These are phyloP conservation scores for Spodoptera exigua DNA, from an alignment of 2,888 invertebrate species.

Conservation along the genomic window DNA sequence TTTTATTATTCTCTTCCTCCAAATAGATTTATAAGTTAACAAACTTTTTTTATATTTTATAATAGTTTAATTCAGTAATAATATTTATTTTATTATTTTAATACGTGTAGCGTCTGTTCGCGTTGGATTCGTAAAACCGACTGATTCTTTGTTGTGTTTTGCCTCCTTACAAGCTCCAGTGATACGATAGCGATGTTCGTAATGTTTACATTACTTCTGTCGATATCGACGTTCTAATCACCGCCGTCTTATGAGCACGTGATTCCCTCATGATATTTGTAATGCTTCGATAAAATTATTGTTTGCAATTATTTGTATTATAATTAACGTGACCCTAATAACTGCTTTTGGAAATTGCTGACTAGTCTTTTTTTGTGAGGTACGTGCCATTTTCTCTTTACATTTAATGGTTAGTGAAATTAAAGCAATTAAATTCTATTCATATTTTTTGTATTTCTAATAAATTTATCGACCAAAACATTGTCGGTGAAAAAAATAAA, in stretches of 20 bases:
- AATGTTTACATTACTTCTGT: conserved; percentile 83
- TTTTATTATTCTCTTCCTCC: conserved; percentile 29
- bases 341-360: too few relatives aligned
- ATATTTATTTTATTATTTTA: conserved; percentile 42
- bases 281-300: conserved; percentile 3
- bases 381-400: too few relatives aligned
- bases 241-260: conserved; percentile 23
- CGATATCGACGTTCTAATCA: conserved; percentile 74
- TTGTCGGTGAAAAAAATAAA: conserved; percentile 56
- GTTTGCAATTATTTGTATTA: neutral
- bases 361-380: too few relatives aligned
- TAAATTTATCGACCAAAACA: conserved; percentile 22
- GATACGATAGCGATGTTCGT: conserved; percentile 70
- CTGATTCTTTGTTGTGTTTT: conserved; percentile 88
- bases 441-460: neutral
- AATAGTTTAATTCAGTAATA: conserved; percentile 62
- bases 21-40: conserved; percentile 20
- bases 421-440: too few relatives aligned
- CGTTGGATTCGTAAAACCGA: conserved; percentile 75
- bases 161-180: conserved; percentile 78
- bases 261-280: conserved; percentile 24
- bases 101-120: conserved; percentile 68
- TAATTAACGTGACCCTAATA: too few relatives aligned
- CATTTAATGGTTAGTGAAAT: too few relatives aligned
- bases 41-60: conserved; percentile 30